Percentiles rank a stretch among this genome's conserved stretches.
Conservation (phyloP, 1,140 invertebrate genomes). For the Nasonia giraulti region DNA sequence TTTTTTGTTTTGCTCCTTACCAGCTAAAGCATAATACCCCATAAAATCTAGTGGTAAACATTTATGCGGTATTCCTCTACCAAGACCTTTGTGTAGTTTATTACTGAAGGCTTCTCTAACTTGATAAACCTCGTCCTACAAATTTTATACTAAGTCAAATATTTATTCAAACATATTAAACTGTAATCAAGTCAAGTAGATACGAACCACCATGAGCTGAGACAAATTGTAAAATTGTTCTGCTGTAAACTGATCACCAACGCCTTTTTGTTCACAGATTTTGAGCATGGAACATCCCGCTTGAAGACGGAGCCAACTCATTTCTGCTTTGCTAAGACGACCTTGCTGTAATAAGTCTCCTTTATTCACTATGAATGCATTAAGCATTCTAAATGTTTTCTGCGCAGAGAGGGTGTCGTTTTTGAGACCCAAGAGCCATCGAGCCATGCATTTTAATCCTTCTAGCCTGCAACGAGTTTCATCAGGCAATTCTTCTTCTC, state of each 20-base stretch:
- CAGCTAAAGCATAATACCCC: slow-evolving; percentile 93
- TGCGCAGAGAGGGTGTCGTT: slow-evolving; percentile 91
- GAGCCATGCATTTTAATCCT: slow-evolving; percentile 95
- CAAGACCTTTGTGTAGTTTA: slow-evolving; percentile 93
- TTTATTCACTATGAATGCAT: slow-evolving; percentile 91
- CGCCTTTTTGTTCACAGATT: slow-evolving; percentile 96
- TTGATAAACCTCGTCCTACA: slow-evolving; percentile 89
- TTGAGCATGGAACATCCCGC: slow-evolving; percentile 97
- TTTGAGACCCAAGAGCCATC: slow-evolving; percentile 95
- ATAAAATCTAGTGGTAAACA: slow-evolving; percentile 97
- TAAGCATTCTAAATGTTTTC: slow-evolving; percentile 94
- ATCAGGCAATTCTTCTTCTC: slow-evolving; percentile 90
- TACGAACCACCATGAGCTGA: slow-evolving; percentile 88
- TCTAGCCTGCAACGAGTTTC: slow-evolving; percentile 95
- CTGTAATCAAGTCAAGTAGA: background rate
- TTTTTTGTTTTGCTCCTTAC: slow-evolving; percentile 88
- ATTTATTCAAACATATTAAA: slow-evolving; percentile 9
- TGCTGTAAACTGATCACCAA: slow-evolving; percentile 93
- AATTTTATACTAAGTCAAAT: slow-evolving; percentile 49
- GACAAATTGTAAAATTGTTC: slow-evolving; percentile 97
- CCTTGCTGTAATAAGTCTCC: slow-evolving; percentile 89
- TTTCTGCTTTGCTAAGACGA: slow-evolving; percentile 86
- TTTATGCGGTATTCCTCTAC: slow-evolving; percentile 87
- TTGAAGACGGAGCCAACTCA: slow-evolving; percentile 91
- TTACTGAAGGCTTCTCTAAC: slow-evolving; percentile 92